A percentile compares a stretch with the other conserved stretches of the same genome.
Conservation (phyloP, 1,140 invertebrate species). For the Panulirus ornatus region DNA sequence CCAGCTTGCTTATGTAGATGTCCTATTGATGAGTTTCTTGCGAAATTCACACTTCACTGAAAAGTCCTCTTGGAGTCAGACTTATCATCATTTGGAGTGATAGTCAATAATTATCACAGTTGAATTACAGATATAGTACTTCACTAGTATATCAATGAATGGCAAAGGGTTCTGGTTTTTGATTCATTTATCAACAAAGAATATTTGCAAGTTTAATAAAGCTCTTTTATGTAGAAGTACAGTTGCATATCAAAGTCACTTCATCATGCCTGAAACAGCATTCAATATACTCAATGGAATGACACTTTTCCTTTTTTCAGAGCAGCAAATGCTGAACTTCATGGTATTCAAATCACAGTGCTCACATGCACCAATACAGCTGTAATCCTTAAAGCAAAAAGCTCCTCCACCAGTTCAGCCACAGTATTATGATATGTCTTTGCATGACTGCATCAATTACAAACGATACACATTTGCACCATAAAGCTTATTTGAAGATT, state of each 20-base stretch:
- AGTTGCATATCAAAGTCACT: neutral
- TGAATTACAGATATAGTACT: neutral
- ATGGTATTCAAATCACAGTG: neutral
- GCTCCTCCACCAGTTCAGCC: constrained; percentile 13
- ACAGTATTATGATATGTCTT: neutral
- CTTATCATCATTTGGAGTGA: neutral
- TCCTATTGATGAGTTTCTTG: neutral
- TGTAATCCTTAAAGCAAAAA: neutral
- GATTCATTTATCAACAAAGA: neutral
- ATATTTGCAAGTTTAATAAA: neutral
- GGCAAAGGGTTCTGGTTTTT: neutral
- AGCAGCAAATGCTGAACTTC: neutral
- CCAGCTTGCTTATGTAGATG: neutral
- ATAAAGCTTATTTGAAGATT: neutral
- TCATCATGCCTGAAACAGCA: neutral
- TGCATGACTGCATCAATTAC: neutral
- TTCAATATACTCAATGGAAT: neutral
- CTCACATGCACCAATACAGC: neutral
- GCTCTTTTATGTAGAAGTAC: neutral
- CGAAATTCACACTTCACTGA: neutral
- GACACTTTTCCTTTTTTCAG: neutral
- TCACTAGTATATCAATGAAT: too few relatives aligned
- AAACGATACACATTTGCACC: neutral
- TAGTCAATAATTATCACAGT: neutral
- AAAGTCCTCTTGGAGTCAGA: neutral